These are phyloP conservation scores for Lepus oiostolus DNA, from an alignment of 2,797 vertebrate genomes.

Conservation along the genomic window DNA sequence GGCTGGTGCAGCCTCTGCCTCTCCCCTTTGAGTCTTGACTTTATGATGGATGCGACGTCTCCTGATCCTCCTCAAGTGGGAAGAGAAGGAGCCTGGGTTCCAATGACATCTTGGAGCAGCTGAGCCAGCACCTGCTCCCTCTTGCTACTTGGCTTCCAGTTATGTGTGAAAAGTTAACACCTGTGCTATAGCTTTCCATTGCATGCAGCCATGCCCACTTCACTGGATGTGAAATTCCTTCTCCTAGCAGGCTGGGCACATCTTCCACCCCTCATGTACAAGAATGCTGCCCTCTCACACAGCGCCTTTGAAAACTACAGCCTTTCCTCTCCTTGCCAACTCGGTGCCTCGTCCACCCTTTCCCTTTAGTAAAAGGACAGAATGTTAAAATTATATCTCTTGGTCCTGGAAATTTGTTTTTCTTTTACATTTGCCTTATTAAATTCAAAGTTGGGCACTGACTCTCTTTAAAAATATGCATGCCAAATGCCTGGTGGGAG, in stretches of 20 bases:
- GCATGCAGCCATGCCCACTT: background rate
- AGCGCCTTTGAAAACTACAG: slow-evolving; percentile 7
- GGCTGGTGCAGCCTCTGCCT: background rate
- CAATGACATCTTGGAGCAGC: background rate
- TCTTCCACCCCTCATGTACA: background rate
- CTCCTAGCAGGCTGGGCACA: background rate
- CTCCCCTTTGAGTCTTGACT: background rate
- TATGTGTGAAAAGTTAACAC: background rate
- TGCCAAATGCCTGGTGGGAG: background rate
- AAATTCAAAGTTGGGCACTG: background rate
- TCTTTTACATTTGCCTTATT: slow-evolving; percentile 3
- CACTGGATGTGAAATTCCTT: background rate
- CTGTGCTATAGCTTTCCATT: background rate
- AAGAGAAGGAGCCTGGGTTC: background rate
- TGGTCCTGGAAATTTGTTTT: background rate
- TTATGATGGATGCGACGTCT: background rate
- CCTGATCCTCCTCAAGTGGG: background rate
- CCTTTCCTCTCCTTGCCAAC: background rate
- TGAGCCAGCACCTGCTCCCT: background rate
- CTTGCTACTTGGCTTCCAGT: background rate
- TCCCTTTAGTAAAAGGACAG: background rate
- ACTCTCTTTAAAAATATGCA: slow-evolving; percentile 10
- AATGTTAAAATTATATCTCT: slow-evolving; percentile 18
- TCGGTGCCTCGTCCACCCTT: background rate
- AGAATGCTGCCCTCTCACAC: background rate